phyloP scores from a whole-genome alignment of 2,113 vertebrate species.

The Neogale vison region DNA sequence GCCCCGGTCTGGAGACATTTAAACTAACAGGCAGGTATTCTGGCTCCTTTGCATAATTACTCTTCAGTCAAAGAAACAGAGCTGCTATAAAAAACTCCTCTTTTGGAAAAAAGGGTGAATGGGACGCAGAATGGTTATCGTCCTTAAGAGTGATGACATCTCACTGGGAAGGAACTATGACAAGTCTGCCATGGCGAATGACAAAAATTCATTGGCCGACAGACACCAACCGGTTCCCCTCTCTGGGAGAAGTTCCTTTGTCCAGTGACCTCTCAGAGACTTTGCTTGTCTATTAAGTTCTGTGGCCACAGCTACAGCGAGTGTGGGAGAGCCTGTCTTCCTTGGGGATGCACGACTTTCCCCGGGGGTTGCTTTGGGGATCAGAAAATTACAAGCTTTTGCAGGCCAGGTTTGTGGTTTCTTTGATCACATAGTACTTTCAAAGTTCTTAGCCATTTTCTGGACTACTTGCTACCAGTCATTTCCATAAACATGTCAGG shows the following conservation, averaged over 20 bases:
- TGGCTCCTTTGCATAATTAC: background rate
- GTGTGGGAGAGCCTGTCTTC: conserved; percentile 1
- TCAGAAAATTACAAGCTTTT: conserved; percentile 62
- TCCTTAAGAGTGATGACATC: conserved; percentile 13
- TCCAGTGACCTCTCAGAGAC: conserved; percentile 55
- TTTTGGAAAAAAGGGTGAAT: background rate
- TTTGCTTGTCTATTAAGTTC: conserved; percentile 6
- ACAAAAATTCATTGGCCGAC: background rate
- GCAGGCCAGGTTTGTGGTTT: conserved; percentile 61
- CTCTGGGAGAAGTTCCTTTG: conserved; percentile 32
- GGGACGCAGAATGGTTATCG: background rate
- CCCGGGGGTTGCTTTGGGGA: conserved; percentile 13
- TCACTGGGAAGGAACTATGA: background rate
- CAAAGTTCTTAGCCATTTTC: conserved; percentile 63
- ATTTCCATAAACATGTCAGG: conserved; percentile 47
- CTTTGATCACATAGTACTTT: conserved; percentile 63
- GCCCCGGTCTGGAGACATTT: background rate
- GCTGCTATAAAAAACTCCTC: background rate
- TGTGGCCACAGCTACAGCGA: conserved; percentile 28
- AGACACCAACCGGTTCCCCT: background rate
- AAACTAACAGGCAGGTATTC: background rate
- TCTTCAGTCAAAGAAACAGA: background rate
- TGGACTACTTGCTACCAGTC: conserved; percentile 32
- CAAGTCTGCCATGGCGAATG: background rate
- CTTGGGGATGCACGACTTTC: conserved; percentile 24